These are phyloP conservation scores for Sardina pilchardus DNA, from an alignment of 2,113 vertebrate species.

Conservation along the genomic window DNA sequence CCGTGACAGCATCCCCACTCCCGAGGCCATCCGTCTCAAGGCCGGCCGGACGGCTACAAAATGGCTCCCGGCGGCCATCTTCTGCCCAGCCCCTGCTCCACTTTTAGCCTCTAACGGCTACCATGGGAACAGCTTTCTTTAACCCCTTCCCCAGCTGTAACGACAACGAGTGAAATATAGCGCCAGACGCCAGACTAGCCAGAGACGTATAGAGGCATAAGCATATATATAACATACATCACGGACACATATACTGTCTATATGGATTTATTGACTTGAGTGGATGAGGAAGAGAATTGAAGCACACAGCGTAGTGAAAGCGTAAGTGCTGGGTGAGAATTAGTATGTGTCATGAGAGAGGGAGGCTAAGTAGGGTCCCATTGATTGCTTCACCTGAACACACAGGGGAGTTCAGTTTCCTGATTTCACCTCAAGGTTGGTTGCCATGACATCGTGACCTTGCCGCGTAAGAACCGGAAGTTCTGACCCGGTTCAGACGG, in stretches of 20 bases:
- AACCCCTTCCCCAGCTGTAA: background rate
- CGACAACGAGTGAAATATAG: background rate
- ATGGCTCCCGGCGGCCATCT: background rate
- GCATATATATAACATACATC: background rate
- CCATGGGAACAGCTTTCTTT: background rate
- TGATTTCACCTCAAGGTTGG: background rate
- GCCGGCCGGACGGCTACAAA: background rate
- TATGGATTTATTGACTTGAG: background rate
- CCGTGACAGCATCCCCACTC: slow-evolving; percentile 27
- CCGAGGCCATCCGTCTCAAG: slow-evolving; percentile 5
- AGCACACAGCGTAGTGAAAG: background rate
- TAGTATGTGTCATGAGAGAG: background rate
- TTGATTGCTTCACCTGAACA: background rate
- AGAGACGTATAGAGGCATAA: background rate
- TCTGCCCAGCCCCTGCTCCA: background rate
- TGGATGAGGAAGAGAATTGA: background rate
- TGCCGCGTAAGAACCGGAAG: background rate
- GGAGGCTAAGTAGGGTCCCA: background rate
- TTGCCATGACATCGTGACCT: background rate
- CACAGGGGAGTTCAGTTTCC: background rate
- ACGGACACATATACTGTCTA: background rate
- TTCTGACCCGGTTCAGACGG: too few relatives aligned
- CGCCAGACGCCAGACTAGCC: background rate
- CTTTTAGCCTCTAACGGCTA: background rate
- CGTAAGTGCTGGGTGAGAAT: background rate